phyloP scores from a whole-genome alignment of 2,888 invertebrate genomes.

The Trachelus tabidus region DNA sequence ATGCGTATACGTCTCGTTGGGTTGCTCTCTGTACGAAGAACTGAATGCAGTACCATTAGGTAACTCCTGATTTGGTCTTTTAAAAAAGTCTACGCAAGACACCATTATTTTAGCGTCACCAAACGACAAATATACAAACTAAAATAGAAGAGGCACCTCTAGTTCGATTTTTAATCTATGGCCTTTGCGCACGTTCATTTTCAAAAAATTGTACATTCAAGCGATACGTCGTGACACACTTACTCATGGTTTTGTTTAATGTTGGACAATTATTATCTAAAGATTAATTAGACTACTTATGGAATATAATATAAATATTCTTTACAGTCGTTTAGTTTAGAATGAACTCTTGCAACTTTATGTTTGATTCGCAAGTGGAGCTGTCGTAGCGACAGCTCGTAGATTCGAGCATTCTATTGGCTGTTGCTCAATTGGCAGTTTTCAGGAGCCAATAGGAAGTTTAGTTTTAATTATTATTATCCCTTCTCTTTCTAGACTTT shows the following conservation, averaged over 20 bases:
- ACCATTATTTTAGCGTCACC: constrained; percentile 8
- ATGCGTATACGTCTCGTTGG: constrained; percentile 12
- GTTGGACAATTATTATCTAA: neutral
- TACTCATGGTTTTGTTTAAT: neutral
- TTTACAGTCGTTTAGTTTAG: neutral
- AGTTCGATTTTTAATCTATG: neutral
- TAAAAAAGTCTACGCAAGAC: constrained; percentile 28
- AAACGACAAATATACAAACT: neutral
- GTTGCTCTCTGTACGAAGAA: constrained; percentile 41
- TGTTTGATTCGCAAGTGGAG: neutral
- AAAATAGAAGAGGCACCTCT: neutral
- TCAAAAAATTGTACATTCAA: neutral
- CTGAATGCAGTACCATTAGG: constrained; percentile 48
- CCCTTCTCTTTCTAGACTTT: neutral
- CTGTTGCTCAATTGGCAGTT: neutral
- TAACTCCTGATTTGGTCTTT: constrained; percentile 43
- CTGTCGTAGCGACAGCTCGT: too few relatives aligned
- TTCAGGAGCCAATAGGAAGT: neutral
- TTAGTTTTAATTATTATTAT: neutral
- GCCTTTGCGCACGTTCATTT: neutral
- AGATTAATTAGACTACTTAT: neutral
- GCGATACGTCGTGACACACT: neutral
- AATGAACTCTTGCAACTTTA: neutral
- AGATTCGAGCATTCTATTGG: neutral
- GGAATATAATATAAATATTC: neutral